These are phyloP conservation scores for Platysteira castanea DNA, from an alignment of 2,113 vertebrate species.

Conservation along the genomic window DNA sequence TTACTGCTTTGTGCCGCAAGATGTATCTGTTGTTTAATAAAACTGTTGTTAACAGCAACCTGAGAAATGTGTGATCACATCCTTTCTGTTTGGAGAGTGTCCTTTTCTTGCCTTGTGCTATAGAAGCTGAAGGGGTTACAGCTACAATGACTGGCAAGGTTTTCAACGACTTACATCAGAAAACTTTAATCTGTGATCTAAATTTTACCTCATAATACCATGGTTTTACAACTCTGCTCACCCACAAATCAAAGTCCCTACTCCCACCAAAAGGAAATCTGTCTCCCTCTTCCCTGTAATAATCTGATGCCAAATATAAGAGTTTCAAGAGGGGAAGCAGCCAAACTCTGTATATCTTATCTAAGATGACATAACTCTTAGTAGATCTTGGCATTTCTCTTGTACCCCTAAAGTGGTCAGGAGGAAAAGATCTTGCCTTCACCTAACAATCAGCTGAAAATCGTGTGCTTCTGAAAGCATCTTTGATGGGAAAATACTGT, in stretches of 20 bases:
- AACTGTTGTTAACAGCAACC: not conserved
- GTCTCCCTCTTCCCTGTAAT: not conserved
- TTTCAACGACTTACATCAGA: not conserved
- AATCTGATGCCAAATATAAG: not conserved
- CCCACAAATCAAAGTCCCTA: not conserved
- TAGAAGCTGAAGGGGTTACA: not conserved
- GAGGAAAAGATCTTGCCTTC: slow-evolving; percentile 22
- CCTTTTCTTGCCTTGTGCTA: not conserved
- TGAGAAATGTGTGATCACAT: not conserved
- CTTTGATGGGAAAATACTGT: slow-evolving; percentile 2
- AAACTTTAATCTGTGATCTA: not conserved
- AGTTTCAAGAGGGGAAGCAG: not conserved
- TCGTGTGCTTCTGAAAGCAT: not conserved
- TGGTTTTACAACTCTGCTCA: not conserved
- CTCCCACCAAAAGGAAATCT: not conserved
- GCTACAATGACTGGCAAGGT: not conserved
- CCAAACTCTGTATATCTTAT: not conserved
- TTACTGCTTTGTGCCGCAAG: not conserved
- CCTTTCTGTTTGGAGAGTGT: not conserved
- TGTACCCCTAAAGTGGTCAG: not conserved
- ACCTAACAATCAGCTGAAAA: not conserved
- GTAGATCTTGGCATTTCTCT: not conserved
- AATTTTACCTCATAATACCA: not conserved
- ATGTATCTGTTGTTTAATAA: not conserved
- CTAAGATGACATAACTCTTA: not conserved